phyloP scores from a whole-genome alignment of 2,113 vertebrate species.

The Phylloscopus whistleri region DNA sequence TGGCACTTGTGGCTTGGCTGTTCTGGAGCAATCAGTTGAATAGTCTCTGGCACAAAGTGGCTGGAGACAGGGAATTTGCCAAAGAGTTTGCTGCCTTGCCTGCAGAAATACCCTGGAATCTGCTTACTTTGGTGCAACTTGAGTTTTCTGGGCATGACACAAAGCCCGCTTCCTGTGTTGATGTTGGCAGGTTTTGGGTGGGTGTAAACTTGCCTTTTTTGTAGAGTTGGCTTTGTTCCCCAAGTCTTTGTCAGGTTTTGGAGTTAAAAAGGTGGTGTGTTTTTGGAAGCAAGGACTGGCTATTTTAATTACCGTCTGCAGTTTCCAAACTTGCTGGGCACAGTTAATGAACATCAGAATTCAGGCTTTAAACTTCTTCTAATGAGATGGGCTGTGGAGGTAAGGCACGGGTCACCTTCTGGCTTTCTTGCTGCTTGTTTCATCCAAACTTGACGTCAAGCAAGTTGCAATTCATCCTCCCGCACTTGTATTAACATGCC shows the following conservation, averaged over 20 bases:
- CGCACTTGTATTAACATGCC: not conserved
- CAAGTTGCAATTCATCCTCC: not conserved
- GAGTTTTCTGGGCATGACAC: slow-evolving; percentile 1
- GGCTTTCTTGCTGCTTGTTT: not conserved
- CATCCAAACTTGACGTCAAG: not conserved
- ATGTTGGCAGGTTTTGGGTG: slow-evolving; percentile 17
- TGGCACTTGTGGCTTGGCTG: not conserved
- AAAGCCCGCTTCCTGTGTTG: not conserved
- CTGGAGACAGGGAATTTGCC: not conserved
- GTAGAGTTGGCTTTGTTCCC: not conserved
- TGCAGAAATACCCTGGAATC: not conserved
- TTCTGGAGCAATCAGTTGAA: not conserved
- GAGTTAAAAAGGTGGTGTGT: not conserved
- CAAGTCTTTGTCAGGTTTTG: not conserved
- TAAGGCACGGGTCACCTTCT: not conserved
- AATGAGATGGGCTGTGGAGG: not conserved
- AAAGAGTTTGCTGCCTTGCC: not conserved
- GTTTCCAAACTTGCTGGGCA: not conserved
- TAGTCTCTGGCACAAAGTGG: not conserved
- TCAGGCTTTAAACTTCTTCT: not conserved
- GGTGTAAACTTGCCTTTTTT: not conserved
- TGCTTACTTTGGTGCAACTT: not conserved
- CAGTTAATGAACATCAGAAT: not conserved
- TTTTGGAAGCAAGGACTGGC: not conserved
- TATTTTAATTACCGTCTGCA: not conserved